Evolutionary conservation across 2,113 vertebrate species (phyloP), one percentile per base, ranked within the genome.

Genomic region (Synchiropus splendidus): DNA sequence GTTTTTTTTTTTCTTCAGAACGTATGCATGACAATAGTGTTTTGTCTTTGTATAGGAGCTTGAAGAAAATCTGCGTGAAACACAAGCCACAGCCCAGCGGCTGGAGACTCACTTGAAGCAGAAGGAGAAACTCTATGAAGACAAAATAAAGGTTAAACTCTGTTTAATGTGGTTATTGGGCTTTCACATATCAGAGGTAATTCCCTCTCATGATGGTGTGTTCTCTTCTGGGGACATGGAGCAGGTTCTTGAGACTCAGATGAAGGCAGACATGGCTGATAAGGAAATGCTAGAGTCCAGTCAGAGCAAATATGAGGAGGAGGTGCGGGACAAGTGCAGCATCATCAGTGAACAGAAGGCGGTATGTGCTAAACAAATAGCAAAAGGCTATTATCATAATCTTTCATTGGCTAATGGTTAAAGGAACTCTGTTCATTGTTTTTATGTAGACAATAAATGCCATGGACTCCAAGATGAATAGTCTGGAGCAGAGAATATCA

Each of bases 381-480:
- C 54, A 39, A 53, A 36, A 9, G 17, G 46, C 37, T 45, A 60
- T 74, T 72, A 71, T 59, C 54, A 58, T n/a, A n/a, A n/a, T n/a
- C n/a, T n/a, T n/a, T n/a, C n/a, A n/a, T n/a, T n/a, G n/a, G n/a
- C n/a, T n/a, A n/a, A n/a, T n/a, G n/a, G n/a, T n/a, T n/a, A n/a
- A 13, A 15, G 5, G 18, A 36, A 12, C 10, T 4, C 1, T 27
- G 3, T 21, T 2, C 9, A 11, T 16, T 1, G 10, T 53, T 50
- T 40, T 38, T 54, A 5, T 54, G 39, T 71, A 99, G 95, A 98
- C 93, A 70, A 95, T 99, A 75, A 99, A 93, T 69, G 95, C 95
- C 6, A 94, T 99, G 95, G 95, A 98, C 67, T 99, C 95, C 0
- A 97, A 98, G 86, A 96, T 94, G 78, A 88, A 87, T 70, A 97